Percentiles rank a stretch among this genome's conserved stretches.
Conservation (phyloP, 2,888 invertebrate species). For the Cephus pulcher region DNA sequence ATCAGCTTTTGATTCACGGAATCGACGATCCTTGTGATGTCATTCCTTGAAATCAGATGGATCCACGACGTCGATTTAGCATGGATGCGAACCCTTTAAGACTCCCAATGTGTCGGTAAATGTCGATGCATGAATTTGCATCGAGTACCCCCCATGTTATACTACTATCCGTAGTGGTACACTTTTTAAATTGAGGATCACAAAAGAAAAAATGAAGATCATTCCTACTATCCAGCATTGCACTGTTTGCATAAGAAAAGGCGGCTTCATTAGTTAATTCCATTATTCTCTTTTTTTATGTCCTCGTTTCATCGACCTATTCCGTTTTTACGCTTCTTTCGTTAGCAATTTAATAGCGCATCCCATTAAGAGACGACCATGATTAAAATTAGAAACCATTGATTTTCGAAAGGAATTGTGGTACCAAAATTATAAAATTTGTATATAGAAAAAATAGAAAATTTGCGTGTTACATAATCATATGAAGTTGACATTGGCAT, state of each 20-base stretch:
- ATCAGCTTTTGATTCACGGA: too few species aligned
- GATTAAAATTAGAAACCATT: neutral
- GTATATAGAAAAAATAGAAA: neutral
- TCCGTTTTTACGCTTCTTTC: conserved; percentile 1
- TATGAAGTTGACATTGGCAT: neutral
- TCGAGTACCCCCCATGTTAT: too few species aligned
- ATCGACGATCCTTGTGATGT: too few species aligned
- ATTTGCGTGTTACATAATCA: neutral
- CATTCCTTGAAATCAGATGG: too few species aligned
- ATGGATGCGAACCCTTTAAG: too few species aligned
- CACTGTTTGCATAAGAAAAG: neutral
- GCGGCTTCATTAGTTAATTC: conserved; percentile 19
- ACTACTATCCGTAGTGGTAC: too few species aligned
- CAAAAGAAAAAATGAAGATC: neutral
- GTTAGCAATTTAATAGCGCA: conserved; percentile 21
- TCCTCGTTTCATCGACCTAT: neutral
- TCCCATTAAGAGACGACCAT: conserved; percentile 20
- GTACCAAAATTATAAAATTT: neutral
- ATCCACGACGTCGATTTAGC: too few species aligned
- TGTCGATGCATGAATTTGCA: too few species aligned
- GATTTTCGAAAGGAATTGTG: neutral
- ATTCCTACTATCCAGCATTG: neutral
- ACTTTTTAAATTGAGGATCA: neutral
- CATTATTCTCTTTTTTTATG: neutral
- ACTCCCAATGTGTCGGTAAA: too few species aligned